Conservation (phyloP, 2,888 invertebrate genomes). For the Abrostola triplasia region DNA sequence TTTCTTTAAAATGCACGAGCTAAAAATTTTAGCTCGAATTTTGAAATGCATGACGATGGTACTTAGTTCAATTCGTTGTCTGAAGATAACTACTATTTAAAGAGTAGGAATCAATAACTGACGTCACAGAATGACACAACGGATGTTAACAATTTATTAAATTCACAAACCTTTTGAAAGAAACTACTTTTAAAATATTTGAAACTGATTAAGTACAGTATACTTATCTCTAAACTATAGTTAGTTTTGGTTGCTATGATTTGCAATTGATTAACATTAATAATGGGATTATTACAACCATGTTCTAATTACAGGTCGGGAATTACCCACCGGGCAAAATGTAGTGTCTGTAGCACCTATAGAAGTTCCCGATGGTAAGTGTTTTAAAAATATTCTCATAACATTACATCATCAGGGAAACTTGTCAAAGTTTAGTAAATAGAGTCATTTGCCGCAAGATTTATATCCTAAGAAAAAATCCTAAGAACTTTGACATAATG, state of each 20-base stretch:
- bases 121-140: slow-evolving; percentile 12
- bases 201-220: too few relatives aligned
- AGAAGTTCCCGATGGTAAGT: slow-evolving; percentile 85
- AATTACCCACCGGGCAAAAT: slow-evolving; percentile 84
- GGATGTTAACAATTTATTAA: neutral
- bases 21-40: slow-evolving; percentile 30
- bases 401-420: neutral
- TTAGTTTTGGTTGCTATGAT: slow-evolving; percentile 9
- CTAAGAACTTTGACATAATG: too few relatives aligned
- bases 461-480: too few relatives aligned
- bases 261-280: slow-evolving; percentile 20
- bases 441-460: too few relatives aligned
- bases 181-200: too few relatives aligned
- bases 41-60: slow-evolving; percentile 30
- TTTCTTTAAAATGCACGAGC: slow-evolving; percentile 39
- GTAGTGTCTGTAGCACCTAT: slow-evolving; percentile 86
- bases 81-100: neutral
- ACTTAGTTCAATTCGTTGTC: neutral
- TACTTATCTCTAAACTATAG: too few relatives aligned
- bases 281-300: slow-evolving; percentile 55
- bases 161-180: too few relatives aligned
- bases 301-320: slow-evolving; percentile 82
- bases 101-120: slow-evolving; percentile 4
- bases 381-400: slow-evolving; percentile 36
- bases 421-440: too few relatives aligned